A percentile compares a stretch with the other conserved stretches of the same genome.
These are phyloP conservation scores for Okamejei kenojei DNA, from an alignment of 2,797 vertebrate species.

Conservation along the genomic window DNA sequence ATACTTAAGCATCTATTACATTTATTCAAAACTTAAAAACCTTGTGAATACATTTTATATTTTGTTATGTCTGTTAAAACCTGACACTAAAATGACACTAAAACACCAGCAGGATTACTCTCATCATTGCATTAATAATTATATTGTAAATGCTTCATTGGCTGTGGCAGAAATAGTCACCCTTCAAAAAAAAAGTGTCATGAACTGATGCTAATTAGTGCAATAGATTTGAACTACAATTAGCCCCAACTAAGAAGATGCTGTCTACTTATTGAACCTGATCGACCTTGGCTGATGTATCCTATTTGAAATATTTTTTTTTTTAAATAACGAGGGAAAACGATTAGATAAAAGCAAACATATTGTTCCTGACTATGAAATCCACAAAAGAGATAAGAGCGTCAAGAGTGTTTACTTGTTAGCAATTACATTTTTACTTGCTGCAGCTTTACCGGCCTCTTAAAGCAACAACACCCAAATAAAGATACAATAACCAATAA, in stretches of 20 bases:
- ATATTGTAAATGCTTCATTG: not conserved
- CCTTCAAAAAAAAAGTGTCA: not conserved
- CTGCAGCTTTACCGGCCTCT: too few species aligned
- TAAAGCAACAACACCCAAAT: too few species aligned
- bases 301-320: constrained; percentile 9
- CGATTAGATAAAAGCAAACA: not conserved
- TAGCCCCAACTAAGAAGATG: not conserved
- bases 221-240: not conserved
- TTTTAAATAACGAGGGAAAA: not conserved
- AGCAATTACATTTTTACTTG: too few species aligned
- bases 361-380: not conserved
- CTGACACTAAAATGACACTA: not conserved
- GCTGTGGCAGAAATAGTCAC: not conserved
- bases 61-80: not conserved
- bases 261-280: constrained; percentile 5
- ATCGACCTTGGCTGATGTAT: not conserved
- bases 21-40: not conserved
- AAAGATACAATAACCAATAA: too few species aligned
- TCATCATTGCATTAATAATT: not conserved
- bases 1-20: not conserved
- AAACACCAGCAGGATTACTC: not conserved
- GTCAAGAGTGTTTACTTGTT: too few species aligned
- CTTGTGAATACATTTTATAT: not conserved
- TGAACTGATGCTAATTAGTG: constrained; percentile 7
- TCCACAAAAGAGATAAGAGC: too few species aligned